These are phyloP conservation scores for Sclerurus mexicanus DNA, from an alignment of 2,113 vertebrate genomes.

Conservation along the genomic window DNA sequence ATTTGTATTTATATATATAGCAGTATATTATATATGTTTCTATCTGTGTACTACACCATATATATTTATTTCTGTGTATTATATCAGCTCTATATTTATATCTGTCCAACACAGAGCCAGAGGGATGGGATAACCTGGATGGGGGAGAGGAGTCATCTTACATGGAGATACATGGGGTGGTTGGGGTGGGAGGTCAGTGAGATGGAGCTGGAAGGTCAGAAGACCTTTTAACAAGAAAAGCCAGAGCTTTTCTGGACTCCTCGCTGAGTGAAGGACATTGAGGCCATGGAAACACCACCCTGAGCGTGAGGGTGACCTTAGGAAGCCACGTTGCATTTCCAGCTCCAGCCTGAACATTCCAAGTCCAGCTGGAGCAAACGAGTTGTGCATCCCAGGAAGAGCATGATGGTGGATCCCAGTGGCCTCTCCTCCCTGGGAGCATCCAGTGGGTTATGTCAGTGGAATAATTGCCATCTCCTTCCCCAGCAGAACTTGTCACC, in stretches of 20 bases:
- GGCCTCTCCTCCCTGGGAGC: neutral
- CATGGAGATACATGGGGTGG: neutral
- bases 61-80: neutral
- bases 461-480: neutral
- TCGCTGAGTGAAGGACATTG: neutral
- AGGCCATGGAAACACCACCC: accelerated
- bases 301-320: neutral
- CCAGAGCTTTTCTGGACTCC: neutral
- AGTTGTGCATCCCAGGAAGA: neutral
- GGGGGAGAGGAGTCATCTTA: neutral
- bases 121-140: neutral
- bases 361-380: neutral
- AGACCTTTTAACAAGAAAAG: neutral
- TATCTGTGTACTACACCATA: neutral
- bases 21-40: neutral
- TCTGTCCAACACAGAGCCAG: neutral
- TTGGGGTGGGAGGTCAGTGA: accelerated
- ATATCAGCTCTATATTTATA: neutral
- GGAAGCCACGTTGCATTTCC: neutral
- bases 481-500: neutral
- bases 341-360: neutral
- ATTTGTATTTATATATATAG: too few species aligned
- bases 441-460: neutral
- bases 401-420: accelerated
- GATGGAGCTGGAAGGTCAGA: neutral